Evolutionary conservation across 2,113 vertebrate genomes (phyloP).

Genomic region (Symphodus melops): DNA sequence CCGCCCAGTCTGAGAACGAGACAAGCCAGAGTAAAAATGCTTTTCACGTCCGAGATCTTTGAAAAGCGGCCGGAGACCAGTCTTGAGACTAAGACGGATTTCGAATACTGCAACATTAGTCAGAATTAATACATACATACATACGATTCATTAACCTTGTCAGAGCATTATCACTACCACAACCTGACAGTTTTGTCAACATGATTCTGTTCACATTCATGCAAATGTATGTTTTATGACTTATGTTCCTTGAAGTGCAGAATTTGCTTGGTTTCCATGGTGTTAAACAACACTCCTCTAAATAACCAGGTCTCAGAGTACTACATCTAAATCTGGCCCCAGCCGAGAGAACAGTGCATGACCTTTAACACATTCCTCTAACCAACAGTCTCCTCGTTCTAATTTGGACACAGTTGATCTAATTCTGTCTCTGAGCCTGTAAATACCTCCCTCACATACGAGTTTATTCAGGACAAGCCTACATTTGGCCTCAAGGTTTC

Average conservation of each 20-base stretch:
- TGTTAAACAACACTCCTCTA: not conserved
- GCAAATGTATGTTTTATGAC: not conserved
- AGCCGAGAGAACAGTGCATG: not conserved
- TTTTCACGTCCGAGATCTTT: no score
- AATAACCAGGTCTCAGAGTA: not conserved
- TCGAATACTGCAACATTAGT: no score
- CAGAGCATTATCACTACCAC: not conserved
- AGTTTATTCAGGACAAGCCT: conserved; percentile 50
- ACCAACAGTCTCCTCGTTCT: conserved; percentile 1
- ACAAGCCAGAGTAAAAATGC: no score
- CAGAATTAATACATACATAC: no score
- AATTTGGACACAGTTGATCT: conserved; percentile 10
- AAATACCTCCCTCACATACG: conserved; percentile 16
- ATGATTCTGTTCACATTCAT: not conserved
- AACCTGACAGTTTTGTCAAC: not conserved
- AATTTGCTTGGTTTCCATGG: not conserved
- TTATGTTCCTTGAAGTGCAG: not conserved
- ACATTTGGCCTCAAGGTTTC: conserved; percentile 3
- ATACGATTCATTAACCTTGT: no score
- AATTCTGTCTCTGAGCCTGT: conserved; percentile 34
- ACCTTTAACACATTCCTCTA: not conserved
- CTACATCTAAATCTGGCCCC: not conserved
- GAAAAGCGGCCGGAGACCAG: no score
- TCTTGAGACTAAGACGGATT: no score
- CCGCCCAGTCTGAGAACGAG: no score